phyloP scores from a whole-genome alignment of 2,113 vertebrate genomes.

The Crotalus helleri region DNA sequence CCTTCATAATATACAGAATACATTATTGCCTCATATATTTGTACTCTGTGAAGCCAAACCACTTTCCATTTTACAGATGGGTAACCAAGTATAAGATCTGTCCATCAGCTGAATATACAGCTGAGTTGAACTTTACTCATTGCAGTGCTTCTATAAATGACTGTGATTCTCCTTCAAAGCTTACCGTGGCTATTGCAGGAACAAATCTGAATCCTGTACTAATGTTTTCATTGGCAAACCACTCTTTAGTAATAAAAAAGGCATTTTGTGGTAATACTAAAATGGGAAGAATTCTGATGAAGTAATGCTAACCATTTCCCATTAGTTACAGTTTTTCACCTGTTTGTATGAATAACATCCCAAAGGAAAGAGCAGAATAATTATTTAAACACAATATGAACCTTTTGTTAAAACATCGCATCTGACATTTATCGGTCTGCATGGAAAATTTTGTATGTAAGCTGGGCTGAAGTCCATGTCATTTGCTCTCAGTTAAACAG shows the following conservation, averaged over 20 bases:
- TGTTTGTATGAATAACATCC: not conserved
- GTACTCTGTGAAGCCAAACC: not conserved
- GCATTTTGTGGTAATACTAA: rapidly evolving
- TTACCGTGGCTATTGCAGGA: not conserved
- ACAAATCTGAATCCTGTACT: not conserved
- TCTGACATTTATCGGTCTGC: not conserved
- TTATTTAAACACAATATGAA: conserved; percentile 12
- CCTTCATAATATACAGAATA: not conserved
- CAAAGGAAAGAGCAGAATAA: conserved; percentile 9
- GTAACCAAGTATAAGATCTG: not conserved
- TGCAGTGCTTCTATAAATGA: rapidly evolving
- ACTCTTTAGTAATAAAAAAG: not conserved
- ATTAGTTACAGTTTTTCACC: not conserved
- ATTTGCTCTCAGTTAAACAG: not conserved
- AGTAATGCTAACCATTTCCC: not conserved
- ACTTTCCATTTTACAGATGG: not conserved
- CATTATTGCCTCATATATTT: not conserved
- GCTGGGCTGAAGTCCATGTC: conserved; percentile 13
- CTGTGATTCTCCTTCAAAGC: not conserved
- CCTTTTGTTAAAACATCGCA: conserved; percentile 21
- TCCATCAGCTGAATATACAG: not conserved
- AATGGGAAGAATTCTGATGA: not conserved
- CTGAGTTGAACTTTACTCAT: not conserved
- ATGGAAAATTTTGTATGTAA: not conserved
- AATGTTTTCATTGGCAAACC: not conserved